A percentile compares a stretch with the other conserved stretches of the same genome.
Conservation (phyloP, 2,797 vertebrate species). For the Austrolebias charrua region DNA sequence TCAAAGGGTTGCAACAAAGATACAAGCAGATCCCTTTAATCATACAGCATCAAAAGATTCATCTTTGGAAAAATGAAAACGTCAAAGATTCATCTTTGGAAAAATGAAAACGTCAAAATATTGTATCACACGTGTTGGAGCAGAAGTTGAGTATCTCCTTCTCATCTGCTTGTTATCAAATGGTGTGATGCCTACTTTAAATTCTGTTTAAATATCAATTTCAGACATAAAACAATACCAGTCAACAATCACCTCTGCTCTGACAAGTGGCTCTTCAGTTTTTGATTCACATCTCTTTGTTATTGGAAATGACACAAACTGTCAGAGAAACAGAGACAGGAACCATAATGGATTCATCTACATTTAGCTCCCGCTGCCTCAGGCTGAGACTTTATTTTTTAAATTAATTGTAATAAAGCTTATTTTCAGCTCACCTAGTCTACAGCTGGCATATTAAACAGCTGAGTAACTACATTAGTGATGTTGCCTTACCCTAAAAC, state of each 20-base stretch:
- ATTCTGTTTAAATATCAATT: not conserved
- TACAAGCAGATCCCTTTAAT: slow-evolving; percentile 11
- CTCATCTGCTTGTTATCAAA: not conserved
- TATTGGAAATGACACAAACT: slow-evolving; percentile 42
- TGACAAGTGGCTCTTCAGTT: slow-evolving; percentile 19
- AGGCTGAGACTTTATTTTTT: slow-evolving; percentile 29
- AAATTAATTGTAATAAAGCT: slow-evolving; percentile 59
- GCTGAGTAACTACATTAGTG: slow-evolving; percentile 62
- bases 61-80: no score
- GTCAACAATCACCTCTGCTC: slow-evolving; percentile 8
- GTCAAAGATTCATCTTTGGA: no score
- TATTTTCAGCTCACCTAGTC: slow-evolving; percentile 57
- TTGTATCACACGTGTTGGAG: not conserved
- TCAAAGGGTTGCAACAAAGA: not conserved
- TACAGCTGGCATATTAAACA: slow-evolving; percentile 69
- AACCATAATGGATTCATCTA: slow-evolving; percentile 45
- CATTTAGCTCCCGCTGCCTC: slow-evolving; percentile 38
- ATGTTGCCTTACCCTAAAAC: slow-evolving; percentile 62
- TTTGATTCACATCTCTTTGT: slow-evolving; percentile 30
- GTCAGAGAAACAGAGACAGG: slow-evolving; percentile 40
- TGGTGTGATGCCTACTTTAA: not conserved
- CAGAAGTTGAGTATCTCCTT: not conserved
- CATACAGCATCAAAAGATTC: slow-evolving; percentile 6
- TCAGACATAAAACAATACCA: slow-evolving; percentile 17
- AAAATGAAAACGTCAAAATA: not conserved